Evolutionary conservation across 1,140 invertebrate species (phyloP).

Genomic region (Eulimnadia texana): DNA sequence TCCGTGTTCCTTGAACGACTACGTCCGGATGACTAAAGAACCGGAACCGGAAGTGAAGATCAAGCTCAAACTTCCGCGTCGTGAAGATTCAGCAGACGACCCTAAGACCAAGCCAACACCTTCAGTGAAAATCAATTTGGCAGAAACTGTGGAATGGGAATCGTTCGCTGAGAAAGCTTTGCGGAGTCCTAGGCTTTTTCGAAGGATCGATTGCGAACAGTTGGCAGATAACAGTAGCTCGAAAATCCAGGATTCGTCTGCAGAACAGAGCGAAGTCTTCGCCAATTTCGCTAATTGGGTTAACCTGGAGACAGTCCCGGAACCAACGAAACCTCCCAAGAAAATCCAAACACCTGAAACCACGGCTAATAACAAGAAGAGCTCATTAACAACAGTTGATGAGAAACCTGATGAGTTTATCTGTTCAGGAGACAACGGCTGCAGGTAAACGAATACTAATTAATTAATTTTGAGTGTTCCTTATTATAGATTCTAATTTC

Average conservation of each 20-base stretch:
- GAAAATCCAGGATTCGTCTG: not conserved
- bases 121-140: not conserved
- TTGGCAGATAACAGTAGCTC: constrained; percentile 12
- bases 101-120: not conserved
- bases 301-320: constrained; percentile 69
- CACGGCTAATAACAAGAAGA: not conserved
- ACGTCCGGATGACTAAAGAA: constrained; percentile 25
- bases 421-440: not conserved
- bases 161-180: constrained; percentile 28
- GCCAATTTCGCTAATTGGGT: constrained; percentile 47
- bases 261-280: not conserved
- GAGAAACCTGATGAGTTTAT: too few relatives aligned
- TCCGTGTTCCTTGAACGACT: constrained; percentile 61
- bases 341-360: not conserved
- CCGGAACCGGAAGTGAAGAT: constrained; percentile 18
- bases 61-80: constrained; percentile 23
- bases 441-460: not conserved
- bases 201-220: not conserved
- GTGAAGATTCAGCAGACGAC: constrained; percentile 5
- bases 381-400: not conserved
- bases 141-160: constrained; percentile 20
- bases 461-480: not conserved
- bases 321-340: constrained; percentile 57
- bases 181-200: constrained; percentile 33
- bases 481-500: not conserved